phyloP scores from a whole-genome alignment of 1,140 invertebrate species.

The silkworm (Bombyx mori) region ASM3026992v2 NC_085114.1:13254001-13254500 shows the following conservation, averaged over 20 bases:
- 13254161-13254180: neutral
- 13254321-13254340: conserved; percentile 42
- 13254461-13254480: conserved; percentile 42
- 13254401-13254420: conserved; percentile 25
- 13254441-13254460: conserved; percentile 56
- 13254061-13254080: conserved; percentile 46
- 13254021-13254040: conserved; percentile 46
- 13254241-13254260: conserved; percentile 59
- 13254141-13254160: conserved; percentile 2
- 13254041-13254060: conserved; percentile 35
- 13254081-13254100: conserved; percentile 20
- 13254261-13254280: conserved; percentile 53
- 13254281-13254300: conserved; percentile 55
- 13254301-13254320: conserved; percentile 30
- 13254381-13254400: conserved; percentile 47
- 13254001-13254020: conserved; percentile 51
- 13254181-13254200: neutral
- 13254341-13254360: conserved; percentile 35
- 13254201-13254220: conserved; percentile 26
- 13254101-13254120: conserved; percentile 1
- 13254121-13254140: neutral
- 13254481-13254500: conserved; percentile 52
- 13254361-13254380: conserved; percentile 21
- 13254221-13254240: conserved; percentile 50
- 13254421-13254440: conserved; percentile 43